These are phyloP conservation scores for Yasuhikotakia modesta DNA, from an alignment of 2,797 vertebrate genomes.

Conservation along the genomic window DNA sequence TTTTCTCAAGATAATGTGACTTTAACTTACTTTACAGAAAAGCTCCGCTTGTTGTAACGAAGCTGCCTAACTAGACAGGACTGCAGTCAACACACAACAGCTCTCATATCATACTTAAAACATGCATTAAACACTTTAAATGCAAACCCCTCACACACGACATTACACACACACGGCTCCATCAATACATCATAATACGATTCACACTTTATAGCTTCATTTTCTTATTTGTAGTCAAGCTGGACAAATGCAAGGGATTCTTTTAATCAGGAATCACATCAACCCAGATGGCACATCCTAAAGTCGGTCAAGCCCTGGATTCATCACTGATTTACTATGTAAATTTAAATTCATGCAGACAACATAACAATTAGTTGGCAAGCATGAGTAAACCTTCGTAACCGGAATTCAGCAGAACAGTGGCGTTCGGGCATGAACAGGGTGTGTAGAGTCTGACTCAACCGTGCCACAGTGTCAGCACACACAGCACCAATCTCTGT, in stretches of 20 bases:
- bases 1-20: neutral
- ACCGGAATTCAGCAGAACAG: too few species aligned
- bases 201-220: constrained; percentile 36
- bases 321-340: neutral
- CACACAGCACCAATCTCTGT: too few species aligned
- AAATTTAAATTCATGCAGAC: constrained; percentile 12
- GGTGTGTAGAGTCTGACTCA: too few species aligned
- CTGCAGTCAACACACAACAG: too few species aligned
- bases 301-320: neutral
- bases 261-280: too few species aligned
- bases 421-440: too few species aligned
- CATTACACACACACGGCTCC: neutral
- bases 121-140: constrained; percentile 20
- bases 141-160: constrained; percentile 1
- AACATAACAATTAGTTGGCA: neutral
- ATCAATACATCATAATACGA: constrained; percentile 36
- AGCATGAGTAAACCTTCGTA: constrained; percentile 14
- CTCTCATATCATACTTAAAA: neutral
- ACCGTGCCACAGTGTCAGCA: too few species aligned
- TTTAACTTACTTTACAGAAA: neutral
- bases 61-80: neutral
- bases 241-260: constrained; percentile 30
- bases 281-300: neutral
- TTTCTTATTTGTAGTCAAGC: constrained; percentile 37
- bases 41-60: neutral